Evolutionary conservation across 1,140 invertebrate genomes (phyloP).

Genomic region (Wasmannia auropunctata): DNA sequence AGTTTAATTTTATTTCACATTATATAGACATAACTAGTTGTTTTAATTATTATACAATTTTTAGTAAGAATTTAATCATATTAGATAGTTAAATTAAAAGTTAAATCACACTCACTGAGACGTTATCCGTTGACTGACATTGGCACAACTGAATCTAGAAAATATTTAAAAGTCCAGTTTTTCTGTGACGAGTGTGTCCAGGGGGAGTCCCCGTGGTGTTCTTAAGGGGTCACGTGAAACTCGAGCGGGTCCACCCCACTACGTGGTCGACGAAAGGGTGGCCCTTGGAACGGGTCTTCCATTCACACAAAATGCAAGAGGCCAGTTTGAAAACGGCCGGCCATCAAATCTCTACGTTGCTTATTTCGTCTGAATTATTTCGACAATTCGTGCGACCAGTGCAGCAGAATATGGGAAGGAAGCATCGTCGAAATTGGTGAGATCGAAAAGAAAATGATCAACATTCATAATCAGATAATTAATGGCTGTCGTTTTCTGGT

Average conservation of each 20-base stretch:
- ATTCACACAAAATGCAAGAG: slow-evolving; percentile 80
- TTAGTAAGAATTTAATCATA: background rate
- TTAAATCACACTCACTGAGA: background rate
- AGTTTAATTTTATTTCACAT: background rate
- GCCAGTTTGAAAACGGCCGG: slow-evolving; percentile 78
- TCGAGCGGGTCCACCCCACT: slow-evolving; percentile 78
- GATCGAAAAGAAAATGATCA: background rate
- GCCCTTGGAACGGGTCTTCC: slow-evolving; percentile 71
- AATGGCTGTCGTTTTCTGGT: background rate
- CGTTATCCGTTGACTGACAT: background rate
- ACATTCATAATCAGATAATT: background rate
- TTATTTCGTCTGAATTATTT: slow-evolving; percentile 60
- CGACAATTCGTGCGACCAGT: slow-evolving; percentile 19
- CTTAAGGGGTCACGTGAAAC: slow-evolving; percentile 73
- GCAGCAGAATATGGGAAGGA: background rate
- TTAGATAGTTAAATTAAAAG: background rate
- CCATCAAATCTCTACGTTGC: slow-evolving; percentile 76
- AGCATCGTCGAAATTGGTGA: background rate
- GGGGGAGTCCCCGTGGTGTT: slow-evolving; percentile 62
- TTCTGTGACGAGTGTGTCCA: slow-evolving; percentile 51
- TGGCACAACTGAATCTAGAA: background rate
- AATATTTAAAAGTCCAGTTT: slow-evolving; percentile 50
- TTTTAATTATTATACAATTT: background rate
- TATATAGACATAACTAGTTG: background rate
- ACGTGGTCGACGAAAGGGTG: slow-evolving; percentile 77